A percentile compares a stretch with the other conserved stretches of the same genome.
Evolutionary conservation across 2,888 invertebrate genomes (phyloP).

Genomic region (Leptinotarsa peninsularis): DNA sequence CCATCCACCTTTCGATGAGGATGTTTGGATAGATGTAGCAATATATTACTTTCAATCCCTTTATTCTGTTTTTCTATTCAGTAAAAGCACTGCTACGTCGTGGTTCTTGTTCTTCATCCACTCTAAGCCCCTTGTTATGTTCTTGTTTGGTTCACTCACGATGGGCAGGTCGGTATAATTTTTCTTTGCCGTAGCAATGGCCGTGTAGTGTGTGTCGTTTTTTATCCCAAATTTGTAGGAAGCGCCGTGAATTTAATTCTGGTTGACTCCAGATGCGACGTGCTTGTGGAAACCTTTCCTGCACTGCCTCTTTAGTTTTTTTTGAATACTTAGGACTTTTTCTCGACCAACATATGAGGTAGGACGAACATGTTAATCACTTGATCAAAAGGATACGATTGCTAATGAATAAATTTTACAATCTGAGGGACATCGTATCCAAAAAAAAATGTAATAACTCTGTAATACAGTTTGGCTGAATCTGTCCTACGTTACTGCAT

Average conservation of each 20-base stretch:
- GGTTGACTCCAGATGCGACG: not conserved
- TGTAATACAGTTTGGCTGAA: no score
- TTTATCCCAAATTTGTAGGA: not conserved
- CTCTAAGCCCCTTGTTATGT: not conserved
- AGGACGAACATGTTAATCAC: no score
- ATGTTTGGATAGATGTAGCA: constrained; percentile 26
- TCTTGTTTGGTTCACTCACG: constrained; percentile 16
- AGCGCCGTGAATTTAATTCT: not conserved
- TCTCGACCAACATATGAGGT: no score
- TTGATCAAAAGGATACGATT: no score
- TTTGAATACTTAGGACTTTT: not conserved
- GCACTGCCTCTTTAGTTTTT: not conserved
- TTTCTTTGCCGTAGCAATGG: not conserved
- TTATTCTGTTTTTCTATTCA: constrained; percentile 12
- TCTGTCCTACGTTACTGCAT: no score
- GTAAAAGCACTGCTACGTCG: constrained; percentile 25
- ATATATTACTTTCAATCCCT: not conserved
- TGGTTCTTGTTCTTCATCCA: constrained; percentile 31
- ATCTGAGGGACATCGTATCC: no score
- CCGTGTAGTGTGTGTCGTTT: not conserved
- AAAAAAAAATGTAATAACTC: no score
- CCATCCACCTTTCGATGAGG: not conserved
- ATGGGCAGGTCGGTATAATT: not conserved
- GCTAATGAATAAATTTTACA: no score
- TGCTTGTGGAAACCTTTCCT: not conserved